Evolutionary conservation across 2,888 invertebrate species (phyloP).

Genomic region (Drosophila emarginata): DNA sequence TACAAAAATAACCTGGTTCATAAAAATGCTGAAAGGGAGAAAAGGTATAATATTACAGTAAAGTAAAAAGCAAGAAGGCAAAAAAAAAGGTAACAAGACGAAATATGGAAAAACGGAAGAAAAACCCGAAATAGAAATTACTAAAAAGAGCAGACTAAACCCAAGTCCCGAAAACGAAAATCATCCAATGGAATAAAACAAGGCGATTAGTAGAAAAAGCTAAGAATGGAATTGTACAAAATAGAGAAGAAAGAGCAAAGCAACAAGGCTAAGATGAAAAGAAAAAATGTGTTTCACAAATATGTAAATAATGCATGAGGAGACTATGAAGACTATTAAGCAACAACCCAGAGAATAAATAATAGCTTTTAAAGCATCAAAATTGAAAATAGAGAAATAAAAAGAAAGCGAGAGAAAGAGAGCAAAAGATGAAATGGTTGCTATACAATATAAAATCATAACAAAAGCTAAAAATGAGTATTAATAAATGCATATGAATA

Average conservation of each 20-base stretch:
- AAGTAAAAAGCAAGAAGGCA: background rate
- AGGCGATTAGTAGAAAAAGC: background rate
- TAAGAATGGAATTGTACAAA: background rate
- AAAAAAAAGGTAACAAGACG: background rate
- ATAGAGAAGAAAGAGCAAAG: background rate
- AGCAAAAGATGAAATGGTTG: no score
- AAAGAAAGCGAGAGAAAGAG: no score
- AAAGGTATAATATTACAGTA: background rate
- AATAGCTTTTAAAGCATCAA: no score
- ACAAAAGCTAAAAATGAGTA: no score
- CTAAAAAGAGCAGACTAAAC: background rate
- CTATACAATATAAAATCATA: no score
- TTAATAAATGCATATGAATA: no score
- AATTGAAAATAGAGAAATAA: no score
- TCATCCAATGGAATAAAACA: constrained; percentile 2
- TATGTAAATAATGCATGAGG: no score
- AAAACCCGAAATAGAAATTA: background rate
- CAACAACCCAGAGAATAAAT: no score
- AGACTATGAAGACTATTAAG: no score
- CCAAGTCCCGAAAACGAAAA: background rate
- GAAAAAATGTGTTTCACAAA: no score
- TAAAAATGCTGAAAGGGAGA: background rate
- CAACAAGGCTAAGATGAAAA: background rate
- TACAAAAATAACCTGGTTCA: background rate
- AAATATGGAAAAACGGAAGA: background rate